phyloP scores from a whole-genome alignment of 2,113 vertebrate species.

The Rhizomys pruinosus region DNA sequence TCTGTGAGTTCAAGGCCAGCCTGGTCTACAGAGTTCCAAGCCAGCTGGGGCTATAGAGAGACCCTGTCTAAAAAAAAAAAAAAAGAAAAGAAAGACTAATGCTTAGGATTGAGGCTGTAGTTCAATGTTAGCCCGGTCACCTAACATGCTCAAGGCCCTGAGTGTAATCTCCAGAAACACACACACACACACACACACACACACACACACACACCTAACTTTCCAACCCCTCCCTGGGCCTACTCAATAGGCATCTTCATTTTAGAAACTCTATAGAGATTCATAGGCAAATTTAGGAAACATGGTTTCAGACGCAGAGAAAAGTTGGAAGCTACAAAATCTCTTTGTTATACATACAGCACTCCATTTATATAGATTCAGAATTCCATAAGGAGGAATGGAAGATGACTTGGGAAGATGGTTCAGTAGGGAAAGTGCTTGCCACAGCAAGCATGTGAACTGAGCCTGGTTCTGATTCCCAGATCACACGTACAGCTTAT shows the following conservation, averaged over 20 bases:
- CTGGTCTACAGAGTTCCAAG: too few relatives aligned
- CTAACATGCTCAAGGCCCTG: not conserved
- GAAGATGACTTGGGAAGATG: not conserved
- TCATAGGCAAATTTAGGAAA: not conserved
- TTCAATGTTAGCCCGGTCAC: not conserved
- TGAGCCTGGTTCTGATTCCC: not conserved
- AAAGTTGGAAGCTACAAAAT: not conserved
- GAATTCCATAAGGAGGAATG: not conserved
- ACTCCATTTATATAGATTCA: not conserved
- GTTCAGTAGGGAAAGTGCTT: too few relatives aligned
- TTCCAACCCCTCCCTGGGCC: too few relatives aligned
- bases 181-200: not conserved
- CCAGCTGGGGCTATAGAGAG: too few relatives aligned
- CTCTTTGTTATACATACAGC: not conserved
- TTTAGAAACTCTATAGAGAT: not conserved
- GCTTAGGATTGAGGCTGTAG: not conserved
- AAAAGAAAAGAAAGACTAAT: not conserved
- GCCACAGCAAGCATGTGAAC: too few relatives aligned
- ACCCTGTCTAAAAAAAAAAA: too few relatives aligned
- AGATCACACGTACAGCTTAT: not conserved
- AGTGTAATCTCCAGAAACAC: not conserved
- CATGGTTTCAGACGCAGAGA: not conserved
- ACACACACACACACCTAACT: not conserved
- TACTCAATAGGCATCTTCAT: not conserved
- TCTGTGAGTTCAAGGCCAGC: too few relatives aligned